Evolutionary conservation across 2,888 invertebrate species (phyloP), one percentile per base, ranked within the genome.

Genomic region (Philereme transversata): DNA sequence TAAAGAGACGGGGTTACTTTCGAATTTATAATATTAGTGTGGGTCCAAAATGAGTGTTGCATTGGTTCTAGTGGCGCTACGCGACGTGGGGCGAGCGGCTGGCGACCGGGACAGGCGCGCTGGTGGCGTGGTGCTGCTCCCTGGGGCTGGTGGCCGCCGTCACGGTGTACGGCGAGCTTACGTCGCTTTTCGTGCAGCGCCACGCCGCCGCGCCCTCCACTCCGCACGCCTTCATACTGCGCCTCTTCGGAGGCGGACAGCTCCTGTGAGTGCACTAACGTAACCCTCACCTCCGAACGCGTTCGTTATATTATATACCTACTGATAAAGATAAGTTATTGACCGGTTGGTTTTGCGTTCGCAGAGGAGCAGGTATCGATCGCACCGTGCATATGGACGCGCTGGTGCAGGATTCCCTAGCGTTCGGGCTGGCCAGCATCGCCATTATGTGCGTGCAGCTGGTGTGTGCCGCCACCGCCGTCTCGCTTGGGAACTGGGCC

Each of bases 81-180:
- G 84, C 92, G 49, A 79, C 81, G 0, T 52, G 68, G n/a, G 0
- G 68, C 4, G 92, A 92, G 71, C 71, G 78, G 0, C 5, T 68
- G 5, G 80, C 79, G 7, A 82, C 88, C 0, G 22, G 72, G 0
- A 40, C 75, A 0, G 84, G 86, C 22, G 83, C 80, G 22, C 4
- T 73, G 10, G 63, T 81, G 10, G 82, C 80, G 0, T 76, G 77
- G 71, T n/a, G 74, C 4, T 80, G 84, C 61, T 82, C 93, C 0
- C 73, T 80, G 49, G 90, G 86, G 8, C 81, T 90, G 57, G 92
- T 95, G 41, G 81, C 89, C n/a, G 93, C 94, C 63, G 93, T 94
- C 41, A 89, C 94, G 48, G 84, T 93, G 44, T 95, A 95, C 82
- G 95, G 95, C 0, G 94, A 94, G 77, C 88, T 95, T 54, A 94